Evolutionary conservation across 1,140 invertebrate species (phyloP).

Genomic region (Dendrolimus punctatus): DNA sequence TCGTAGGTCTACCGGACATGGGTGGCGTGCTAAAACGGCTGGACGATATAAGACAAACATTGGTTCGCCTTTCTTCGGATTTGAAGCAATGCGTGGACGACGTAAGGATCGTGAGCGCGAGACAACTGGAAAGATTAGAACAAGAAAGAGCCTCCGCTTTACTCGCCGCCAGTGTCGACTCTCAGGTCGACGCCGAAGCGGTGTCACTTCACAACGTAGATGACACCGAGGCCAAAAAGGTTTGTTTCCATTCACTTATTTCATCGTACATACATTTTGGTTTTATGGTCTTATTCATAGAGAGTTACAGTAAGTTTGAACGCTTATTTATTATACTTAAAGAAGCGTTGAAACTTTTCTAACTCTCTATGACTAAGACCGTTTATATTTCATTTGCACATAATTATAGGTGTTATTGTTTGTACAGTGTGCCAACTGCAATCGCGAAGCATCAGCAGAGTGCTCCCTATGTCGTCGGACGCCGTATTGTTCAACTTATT

Average conservation of each 20-base stretch:
- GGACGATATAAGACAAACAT: conserved; percentile 78
- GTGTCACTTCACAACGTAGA: conserved; percentile 47
- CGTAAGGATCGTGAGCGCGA: conserved; percentile 73
- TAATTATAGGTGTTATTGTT: not conserved
- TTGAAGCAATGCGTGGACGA: conserved; percentile 80
- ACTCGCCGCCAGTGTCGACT: conserved; percentile 77
- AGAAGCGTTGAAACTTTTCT: too few relatives aligned
- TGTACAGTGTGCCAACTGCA: conserved; percentile 86
- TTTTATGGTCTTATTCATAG: too few relatives aligned
- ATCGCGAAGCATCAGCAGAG: conserved; percentile 87
- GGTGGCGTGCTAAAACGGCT: conserved; percentile 77
- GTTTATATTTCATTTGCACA: too few relatives aligned
- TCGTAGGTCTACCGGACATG: conserved; percentile 63
- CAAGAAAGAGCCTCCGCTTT: conserved; percentile 80
- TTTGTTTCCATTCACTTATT: conserved; percentile 4
- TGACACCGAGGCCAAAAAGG: conserved; percentile 47
- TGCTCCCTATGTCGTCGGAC: conserved; percentile 88
- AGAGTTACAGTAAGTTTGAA: too few relatives aligned
- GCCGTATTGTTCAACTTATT: conserved; percentile 90
- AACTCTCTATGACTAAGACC: not conserved
- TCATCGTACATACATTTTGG: too few relatives aligned
- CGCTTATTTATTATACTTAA: too few relatives aligned
- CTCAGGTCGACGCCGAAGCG: conserved; percentile 69
- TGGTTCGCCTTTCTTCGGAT: conserved; percentile 78
- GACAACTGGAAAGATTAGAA: conserved; percentile 76